Evolutionary conservation across 2,113 vertebrate genomes (phyloP), one percentile per base, ranked within the genome.

Genomic region (Chiloscyllium plagiosum): DNA sequence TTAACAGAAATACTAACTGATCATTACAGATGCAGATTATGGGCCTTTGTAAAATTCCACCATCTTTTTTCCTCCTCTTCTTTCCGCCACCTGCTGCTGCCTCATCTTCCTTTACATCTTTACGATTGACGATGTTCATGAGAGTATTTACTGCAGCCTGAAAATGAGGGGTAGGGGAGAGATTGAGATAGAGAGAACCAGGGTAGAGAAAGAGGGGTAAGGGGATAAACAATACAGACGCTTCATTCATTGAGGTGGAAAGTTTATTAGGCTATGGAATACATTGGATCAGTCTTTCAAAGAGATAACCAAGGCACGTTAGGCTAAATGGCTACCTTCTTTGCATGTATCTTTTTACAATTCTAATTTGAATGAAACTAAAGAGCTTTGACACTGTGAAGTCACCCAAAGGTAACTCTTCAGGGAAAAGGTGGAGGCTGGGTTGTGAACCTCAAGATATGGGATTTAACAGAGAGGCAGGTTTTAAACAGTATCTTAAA

Each of bases 21-120:
- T 99, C 99, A 0, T 99, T 99, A 97, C 99, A 99, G 97, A 99
- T 99, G 96, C 99, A 99, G 97, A 99, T 98, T 96, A 99, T 98
- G 5, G 99, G 99, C 5, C 99, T 97, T 0, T 98, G 97, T 85
- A 99, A 97, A 47, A 99, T 96, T 0, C 97, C 96, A 0, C 97
- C 98, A n/a, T 98, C 98, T 0, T 97, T 98, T 96, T 98, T 98
- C 68, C 97, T 98, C 96, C 96, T 98, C 96, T 96, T 98, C 0
- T 96, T 96, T 29, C 97, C 97, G 0, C 61, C 0, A 0, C 47
- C 6, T 0, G 0, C 0, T 0, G 61, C 96, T 0, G 95, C 95
- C 19, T 98, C 98, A 0, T 94, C 96, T 17, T 98, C 97, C 5
- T 97, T 97, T 0, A 26, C 96, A 0, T 98, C 98, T 96, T 98